Evolutionary conservation across 2,113 vertebrate species (phyloP), one percentile per base, ranked within the genome.

Genomic region (Calidris pugnax): DNA sequence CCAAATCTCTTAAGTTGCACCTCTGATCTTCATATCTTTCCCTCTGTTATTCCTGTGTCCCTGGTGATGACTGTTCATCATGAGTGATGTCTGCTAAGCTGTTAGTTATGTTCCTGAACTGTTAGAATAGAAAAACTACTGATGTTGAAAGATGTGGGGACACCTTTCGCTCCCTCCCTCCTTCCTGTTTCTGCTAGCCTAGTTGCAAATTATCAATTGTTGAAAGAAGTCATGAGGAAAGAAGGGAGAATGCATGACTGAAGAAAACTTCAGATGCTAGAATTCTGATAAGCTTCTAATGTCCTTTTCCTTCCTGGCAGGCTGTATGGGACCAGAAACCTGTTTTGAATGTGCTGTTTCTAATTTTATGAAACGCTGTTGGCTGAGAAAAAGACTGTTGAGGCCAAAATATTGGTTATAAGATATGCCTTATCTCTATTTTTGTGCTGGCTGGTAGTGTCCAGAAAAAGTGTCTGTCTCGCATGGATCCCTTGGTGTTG

Each of bases 161-260:
- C 27, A 71, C 21, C 55, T 84, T 87, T 90, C 1, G 0, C 60
- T 75, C 43, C 26, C 66, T 64, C 48, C 18, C 20, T 57, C 48
- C 41, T 35, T 72, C 28, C 68, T 68, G 24, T 48, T 89, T 55
- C 85, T 92, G 53, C 43, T 67, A 48, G 56, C 47, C 64, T 63
- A 17, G 53, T 14, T 84, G 79, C 51, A 75, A 76, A 86, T 85
- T 95, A 55, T 60, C 11, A 2, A 8, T 28, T 30, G 45, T 37
- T 79, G 85, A 64, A 76, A 87, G 76, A 93, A 96, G 67, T 53
- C 66, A 50, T 68, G 77, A 82, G 85, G 67, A 93, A 94, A 91
- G 78, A 60, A 90, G 53, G 43, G 48, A 92, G 76, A 90, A 71
- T 1, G 35, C 47, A 18, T 91, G 82, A 62, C 63, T 76, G 74